A percentile compares a stretch with the other conserved stretches of the same genome.
Evolutionary conservation across 2,797 vertebrate genomes (phyloP).

Genomic region (Cossypha dichroa): DNA sequence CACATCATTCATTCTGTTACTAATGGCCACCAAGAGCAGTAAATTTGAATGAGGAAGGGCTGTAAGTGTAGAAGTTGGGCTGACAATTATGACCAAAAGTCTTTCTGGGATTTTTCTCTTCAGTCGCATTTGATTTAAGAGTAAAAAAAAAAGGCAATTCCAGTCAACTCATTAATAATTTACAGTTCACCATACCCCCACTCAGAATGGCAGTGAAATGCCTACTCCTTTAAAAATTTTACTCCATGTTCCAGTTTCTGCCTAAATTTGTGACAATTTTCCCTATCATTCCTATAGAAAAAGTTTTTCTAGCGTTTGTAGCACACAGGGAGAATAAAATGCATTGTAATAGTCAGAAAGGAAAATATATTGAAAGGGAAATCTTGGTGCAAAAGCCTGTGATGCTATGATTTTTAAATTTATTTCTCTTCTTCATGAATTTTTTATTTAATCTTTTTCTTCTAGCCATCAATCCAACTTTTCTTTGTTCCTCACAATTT

Average conservation of each 20-base stretch:
- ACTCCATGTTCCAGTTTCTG: neutral
- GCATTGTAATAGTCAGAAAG: neutral
- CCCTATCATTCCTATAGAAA: neutral
- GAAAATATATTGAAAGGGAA: neutral
- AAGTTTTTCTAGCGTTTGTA: neutral
- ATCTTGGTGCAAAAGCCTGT: neutral
- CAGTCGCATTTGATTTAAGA: neutral
- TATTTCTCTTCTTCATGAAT: conserved; percentile 2
- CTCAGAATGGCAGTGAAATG: neutral
- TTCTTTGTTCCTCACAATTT: neutral
- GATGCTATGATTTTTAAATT: neutral
- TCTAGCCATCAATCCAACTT: neutral
- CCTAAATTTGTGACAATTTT: neutral
- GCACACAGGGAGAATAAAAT: neutral
- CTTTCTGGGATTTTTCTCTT: neutral
- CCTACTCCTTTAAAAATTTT: neutral
- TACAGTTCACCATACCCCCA: neutral
- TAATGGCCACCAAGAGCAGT: neutral
- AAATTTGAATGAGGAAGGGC: neutral
- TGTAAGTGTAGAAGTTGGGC: neutral
- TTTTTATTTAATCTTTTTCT: conserved; percentile 44
- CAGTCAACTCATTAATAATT: neutral
- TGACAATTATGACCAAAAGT: neutral
- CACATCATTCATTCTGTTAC: neutral
- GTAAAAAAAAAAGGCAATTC: neutral